These are phyloP conservation scores for Lasaia peninsularis DNA, from an alignment of 1,140 invertebrate genomes.

Conservation along the genomic window DNA sequence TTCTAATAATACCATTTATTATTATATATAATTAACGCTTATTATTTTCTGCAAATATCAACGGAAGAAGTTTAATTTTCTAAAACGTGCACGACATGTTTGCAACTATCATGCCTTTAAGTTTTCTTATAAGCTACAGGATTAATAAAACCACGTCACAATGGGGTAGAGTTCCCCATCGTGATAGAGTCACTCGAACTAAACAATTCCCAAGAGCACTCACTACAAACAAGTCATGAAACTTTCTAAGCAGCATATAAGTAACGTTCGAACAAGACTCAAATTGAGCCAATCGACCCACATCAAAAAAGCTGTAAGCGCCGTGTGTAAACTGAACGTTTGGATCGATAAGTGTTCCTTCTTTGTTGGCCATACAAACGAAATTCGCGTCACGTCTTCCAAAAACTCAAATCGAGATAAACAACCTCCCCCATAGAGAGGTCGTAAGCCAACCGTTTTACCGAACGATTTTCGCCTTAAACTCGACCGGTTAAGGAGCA, in stretches of 20 bases:
- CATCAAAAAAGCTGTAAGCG: constrained; percentile 48
- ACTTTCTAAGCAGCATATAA: constrained; percentile 70
- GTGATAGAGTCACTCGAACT: constrained; percentile 51
- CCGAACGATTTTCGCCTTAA: constrained; percentile 69
- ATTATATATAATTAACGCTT: too few relatives aligned
- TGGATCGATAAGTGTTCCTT: constrained; percentile 70
- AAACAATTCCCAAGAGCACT: constrained; percentile 62
- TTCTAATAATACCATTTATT: too few relatives aligned
- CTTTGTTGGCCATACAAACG: constrained; percentile 68
- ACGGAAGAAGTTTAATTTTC: too few relatives aligned
- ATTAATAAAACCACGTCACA: too few relatives aligned
- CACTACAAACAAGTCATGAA: constrained; percentile 54
- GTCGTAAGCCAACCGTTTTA: constrained; percentile 68
- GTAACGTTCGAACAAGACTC: constrained; percentile 66
- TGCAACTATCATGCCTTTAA: too few relatives aligned
- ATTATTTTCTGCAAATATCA: too few relatives aligned
- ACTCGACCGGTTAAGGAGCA: constrained; percentile 54
- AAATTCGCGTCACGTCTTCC: constrained; percentile 74
- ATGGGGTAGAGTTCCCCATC: constrained; percentile 13
- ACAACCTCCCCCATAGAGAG: constrained; percentile 64
- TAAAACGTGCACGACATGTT: too few relatives aligned
- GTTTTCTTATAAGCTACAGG: too few relatives aligned
- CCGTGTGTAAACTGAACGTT: constrained; percentile 45
- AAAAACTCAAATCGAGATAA: constrained; percentile 75
- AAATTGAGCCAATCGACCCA: constrained; percentile 47